Evolutionary conservation across 2,113 vertebrate species (phyloP).

Genomic region (Proterorhinus semilunaris): DNA sequence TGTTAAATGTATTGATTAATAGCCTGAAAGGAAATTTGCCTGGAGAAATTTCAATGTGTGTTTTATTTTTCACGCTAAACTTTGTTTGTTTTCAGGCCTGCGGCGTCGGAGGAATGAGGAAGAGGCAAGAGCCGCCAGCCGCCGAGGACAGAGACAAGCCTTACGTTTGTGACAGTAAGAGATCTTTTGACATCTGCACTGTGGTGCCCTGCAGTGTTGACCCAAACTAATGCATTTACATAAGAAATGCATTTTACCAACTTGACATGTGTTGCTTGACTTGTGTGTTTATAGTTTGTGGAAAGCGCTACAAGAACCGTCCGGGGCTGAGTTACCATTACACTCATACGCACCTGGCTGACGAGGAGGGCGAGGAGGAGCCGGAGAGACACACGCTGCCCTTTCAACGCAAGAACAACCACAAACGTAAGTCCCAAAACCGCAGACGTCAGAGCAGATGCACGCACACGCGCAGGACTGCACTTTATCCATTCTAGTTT

Average conservation of each 20-base stretch:
- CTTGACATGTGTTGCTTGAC: neutral
- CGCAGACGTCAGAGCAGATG: neutral
- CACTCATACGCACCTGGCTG: slow-evolving; percentile 93
- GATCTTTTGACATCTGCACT: neutral
- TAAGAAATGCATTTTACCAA: neutral
- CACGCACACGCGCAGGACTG: neutral
- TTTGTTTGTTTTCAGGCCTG: slow-evolving; percentile 75
- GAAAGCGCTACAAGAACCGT: slow-evolving; percentile 93
- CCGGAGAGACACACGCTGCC: slow-evolving; percentile 88
- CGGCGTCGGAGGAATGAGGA: slow-evolving; percentile 89
- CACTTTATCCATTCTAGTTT: too few species aligned
- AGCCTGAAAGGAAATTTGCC: neutral
- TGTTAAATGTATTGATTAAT: too few species aligned
- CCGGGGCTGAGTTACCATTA: slow-evolving; percentile 95
- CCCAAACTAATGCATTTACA: too few species aligned
- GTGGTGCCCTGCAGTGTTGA: too few species aligned
- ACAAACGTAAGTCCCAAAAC: slow-evolving; percentile 84
- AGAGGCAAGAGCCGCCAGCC: slow-evolving; percentile 85
- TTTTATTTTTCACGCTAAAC: slow-evolving; percentile 3
- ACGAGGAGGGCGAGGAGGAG: slow-evolving; percentile 91
- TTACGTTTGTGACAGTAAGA: slow-evolving; percentile 96
- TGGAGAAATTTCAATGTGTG: neutral
- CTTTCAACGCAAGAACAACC: slow-evolving; percentile 94
- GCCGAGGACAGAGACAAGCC: slow-evolving; percentile 94
- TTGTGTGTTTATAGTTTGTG: slow-evolving; percentile 79